phyloP scores from a whole-genome alignment of 2,797 vertebrate genomes.

The Chlorospingus semifuscus region DNA sequence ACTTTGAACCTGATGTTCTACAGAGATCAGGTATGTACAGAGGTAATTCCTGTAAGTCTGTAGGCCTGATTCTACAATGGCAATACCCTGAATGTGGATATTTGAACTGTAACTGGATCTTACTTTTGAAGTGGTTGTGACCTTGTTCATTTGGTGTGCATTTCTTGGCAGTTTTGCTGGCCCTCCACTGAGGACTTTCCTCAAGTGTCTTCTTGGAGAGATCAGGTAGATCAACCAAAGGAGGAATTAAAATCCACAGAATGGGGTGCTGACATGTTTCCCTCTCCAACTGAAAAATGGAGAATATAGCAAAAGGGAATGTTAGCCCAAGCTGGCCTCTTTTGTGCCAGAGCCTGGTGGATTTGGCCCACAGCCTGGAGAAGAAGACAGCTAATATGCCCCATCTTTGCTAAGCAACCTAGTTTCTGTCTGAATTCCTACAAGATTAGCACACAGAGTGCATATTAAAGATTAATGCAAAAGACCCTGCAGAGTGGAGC shows the following conservation, averaged over 20 bases:
- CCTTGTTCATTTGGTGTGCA: background rate
- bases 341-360: background rate
- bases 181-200: background rate
- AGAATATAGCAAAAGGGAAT: background rate
- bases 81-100: background rate
- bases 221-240: background rate
- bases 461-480: constrained; percentile 51
- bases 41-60: background rate
- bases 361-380: background rate
- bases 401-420: background rate
- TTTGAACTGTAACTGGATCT: background rate
- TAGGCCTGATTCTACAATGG: background rate
- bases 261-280: background rate
- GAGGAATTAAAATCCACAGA: background rate
- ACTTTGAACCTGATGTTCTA: background rate
- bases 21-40: background rate
- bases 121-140: background rate
- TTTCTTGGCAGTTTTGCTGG: background rate
- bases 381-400: background rate
- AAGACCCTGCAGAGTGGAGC: background rate
- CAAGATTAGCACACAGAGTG: background rate
- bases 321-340: background rate
- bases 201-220: background rate
- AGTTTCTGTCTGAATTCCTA: constrained; percentile 15
- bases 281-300: background rate